A percentile compares a stretch with the other conserved stretches of the same genome.
These are phyloP conservation scores for Oncorhynchus kisutch DNA, from an alignment of 2,113 vertebrate species.

Conservation along the genomic window DNA sequence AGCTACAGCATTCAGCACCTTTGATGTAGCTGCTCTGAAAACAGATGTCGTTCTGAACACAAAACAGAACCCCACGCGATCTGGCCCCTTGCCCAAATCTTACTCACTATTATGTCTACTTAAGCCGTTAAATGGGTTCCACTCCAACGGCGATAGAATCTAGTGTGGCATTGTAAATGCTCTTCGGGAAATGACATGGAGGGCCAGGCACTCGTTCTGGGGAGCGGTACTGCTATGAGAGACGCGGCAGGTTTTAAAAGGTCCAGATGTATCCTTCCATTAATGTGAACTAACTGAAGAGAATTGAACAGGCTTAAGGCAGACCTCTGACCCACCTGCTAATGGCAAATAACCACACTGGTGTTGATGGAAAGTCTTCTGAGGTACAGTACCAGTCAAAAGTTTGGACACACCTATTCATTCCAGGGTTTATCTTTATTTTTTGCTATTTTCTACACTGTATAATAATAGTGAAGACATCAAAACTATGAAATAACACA, in stretches of 20 bases:
- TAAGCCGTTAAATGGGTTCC: conserved; percentile 47
- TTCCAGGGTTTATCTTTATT: too few relatives aligned
- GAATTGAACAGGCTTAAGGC: conserved; percentile 30
- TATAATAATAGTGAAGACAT: too few relatives aligned
- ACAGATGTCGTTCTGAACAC: conserved; percentile 58
- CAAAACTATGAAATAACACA: too few relatives aligned
- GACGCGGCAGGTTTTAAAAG: conserved; percentile 45
- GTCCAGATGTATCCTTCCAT: conserved; percentile 64
- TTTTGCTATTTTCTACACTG: too few relatives aligned
- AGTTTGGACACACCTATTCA: too few relatives aligned
- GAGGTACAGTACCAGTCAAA: neutral
- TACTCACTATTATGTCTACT: conserved; percentile 60
- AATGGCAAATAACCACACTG: conserved; percentile 9
- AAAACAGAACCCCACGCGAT: conserved; percentile 53
- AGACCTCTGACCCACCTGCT: conserved; percentile 29
- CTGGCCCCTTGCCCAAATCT: conserved; percentile 42
- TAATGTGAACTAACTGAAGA: conserved; percentile 35
- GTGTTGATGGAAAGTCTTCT: conserved; percentile 13
- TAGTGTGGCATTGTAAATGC: conserved; percentile 56
- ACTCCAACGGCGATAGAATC: conserved; percentile 41
- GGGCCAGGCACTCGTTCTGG: conserved; percentile 14
- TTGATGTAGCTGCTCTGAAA: conserved; percentile 57
- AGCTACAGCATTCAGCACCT: conserved; percentile 49
- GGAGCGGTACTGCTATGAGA: conserved; percentile 19
- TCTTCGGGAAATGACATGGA: conserved; percentile 55